phyloP scores from a whole-genome alignment of 1,140 invertebrate genomes.

The Daktulosphaira vitifoliae region DNA sequence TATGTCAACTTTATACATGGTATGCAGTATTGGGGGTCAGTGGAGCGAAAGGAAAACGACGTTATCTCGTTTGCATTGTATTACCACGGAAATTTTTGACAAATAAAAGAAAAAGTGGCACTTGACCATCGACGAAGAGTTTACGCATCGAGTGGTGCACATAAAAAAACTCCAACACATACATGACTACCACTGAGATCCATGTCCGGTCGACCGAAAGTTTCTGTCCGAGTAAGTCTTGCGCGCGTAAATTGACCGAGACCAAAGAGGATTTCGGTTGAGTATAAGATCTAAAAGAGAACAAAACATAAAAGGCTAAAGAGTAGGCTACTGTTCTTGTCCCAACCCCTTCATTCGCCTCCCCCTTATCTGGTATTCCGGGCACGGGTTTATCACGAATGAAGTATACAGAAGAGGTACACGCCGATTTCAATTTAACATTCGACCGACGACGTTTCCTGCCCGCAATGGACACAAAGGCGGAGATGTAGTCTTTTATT shows the following conservation, averaged over 20 bases:
- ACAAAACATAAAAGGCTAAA: constrained; percentile 2
- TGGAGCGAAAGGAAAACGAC: constrained; percentile 14
- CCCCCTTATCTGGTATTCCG: constrained; percentile 26
- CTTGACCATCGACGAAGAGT: constrained; percentile 20
- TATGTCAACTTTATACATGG: too few species aligned
- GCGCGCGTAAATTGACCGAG: constrained; percentile 32
- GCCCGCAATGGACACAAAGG: constrained; percentile 22
- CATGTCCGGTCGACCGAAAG: constrained; percentile 18
- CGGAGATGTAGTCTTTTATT: constrained; percentile 6
- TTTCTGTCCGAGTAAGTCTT: constrained; percentile 6
- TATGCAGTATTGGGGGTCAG: neutral
- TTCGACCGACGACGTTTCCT: constrained; percentile 34
- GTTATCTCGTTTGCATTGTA: constrained; percentile 33
- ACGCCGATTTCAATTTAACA: constrained; percentile 33
- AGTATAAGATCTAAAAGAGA: neutral
- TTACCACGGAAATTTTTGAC: constrained; percentile 14
- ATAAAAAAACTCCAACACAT: too few species aligned
- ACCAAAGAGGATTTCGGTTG: constrained; percentile 23
- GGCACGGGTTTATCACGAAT: constrained; percentile 21
- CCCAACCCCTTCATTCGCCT: neutral
- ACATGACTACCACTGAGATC: neutral
- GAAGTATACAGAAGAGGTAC: neutral
- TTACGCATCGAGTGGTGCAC: constrained; percentile 1
- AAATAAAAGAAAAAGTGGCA: constrained; percentile 19
- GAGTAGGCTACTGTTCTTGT: neutral